Evolutionary conservation across 2,888 invertebrate genomes (phyloP), one percentile per base, ranked within the genome.

Genomic region (Drosophila recens): DNA sequence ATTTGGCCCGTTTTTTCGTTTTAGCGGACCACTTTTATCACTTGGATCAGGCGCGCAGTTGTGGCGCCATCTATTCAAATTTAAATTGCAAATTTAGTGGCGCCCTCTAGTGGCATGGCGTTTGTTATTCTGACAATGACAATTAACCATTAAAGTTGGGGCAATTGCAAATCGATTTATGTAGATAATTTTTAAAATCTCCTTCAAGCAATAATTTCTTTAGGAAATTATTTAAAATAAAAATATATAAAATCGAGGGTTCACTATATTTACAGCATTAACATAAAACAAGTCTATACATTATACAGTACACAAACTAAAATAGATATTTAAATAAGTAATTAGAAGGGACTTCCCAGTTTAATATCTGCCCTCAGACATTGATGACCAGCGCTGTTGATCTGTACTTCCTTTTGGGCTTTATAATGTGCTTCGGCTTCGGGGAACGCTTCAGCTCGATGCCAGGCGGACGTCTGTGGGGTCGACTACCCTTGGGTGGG

Each of bases 311-410:
- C 36, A 45, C 46, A 58, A 30, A 52, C 43, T 72, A 67, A 46
- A 63, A 42, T 67, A 75, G 15, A 51, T 51, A 56, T 51, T 79
- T 85, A 85, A 85, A 67, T 75, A 62, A 79, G 45, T 69, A 48
- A 33, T 2, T 4, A 62, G 51, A 54, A 17, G 8, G 34, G 62
- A 34, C 40, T 42, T 23, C 0, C 3, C 2, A 45, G 15, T 38
- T 23, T 0, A 30, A 6, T 13, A 27, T 42, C n/a, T 27, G 17
- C 8, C 15, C 33, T 80, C 46, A 90, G 49, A 90, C 91, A 76
- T 82, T 90, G 56, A 91, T 90, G 43, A 91, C 87, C 80, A 90
- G 71, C 15, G 91, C 91, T 49, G 88, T 72, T 2, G 91, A 91
- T 61, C 91, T 88, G 66, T 83, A 91, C 75, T 90, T 89, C 40